Evolutionary conservation across 2,113 vertebrate genomes (phyloP).

Genomic region (Hydropotes inermis): DNA sequence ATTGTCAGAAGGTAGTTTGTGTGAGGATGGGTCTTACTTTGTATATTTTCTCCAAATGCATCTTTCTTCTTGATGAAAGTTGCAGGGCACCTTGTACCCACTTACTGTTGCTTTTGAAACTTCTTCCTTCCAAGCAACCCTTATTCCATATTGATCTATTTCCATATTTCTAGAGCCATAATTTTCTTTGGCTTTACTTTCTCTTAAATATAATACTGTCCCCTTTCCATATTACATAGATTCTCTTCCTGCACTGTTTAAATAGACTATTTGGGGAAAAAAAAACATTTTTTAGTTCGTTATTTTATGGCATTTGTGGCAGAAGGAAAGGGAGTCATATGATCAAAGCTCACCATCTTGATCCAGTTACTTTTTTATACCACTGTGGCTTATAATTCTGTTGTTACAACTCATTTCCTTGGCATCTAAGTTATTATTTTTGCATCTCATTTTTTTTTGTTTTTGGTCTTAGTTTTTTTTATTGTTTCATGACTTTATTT

Average conservation of each 20-base stretch:
- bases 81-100: background rate
- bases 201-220: background rate
- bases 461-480: background rate
- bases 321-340: background rate
- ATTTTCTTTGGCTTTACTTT: slow-evolving; percentile 11
- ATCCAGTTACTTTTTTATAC: background rate
- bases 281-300: background rate
- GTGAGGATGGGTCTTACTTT: background rate
- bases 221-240: background rate
- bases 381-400: background rate
- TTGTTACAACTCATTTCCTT: background rate
- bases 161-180: background rate
- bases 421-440: background rate
- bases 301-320: background rate
- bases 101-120: background rate
- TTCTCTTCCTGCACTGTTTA: background rate
- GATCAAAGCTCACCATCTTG: background rate
- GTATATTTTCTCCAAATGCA: background rate
- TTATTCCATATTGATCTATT: background rate
- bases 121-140: background rate
- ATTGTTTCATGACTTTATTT: background rate
- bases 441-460: background rate
- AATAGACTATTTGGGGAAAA: background rate
- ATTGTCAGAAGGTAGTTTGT: background rate
- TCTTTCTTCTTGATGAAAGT: background rate